Conservation (phyloP, 2,888 invertebrate genomes). For the Cremastinae sp. region DNA sequence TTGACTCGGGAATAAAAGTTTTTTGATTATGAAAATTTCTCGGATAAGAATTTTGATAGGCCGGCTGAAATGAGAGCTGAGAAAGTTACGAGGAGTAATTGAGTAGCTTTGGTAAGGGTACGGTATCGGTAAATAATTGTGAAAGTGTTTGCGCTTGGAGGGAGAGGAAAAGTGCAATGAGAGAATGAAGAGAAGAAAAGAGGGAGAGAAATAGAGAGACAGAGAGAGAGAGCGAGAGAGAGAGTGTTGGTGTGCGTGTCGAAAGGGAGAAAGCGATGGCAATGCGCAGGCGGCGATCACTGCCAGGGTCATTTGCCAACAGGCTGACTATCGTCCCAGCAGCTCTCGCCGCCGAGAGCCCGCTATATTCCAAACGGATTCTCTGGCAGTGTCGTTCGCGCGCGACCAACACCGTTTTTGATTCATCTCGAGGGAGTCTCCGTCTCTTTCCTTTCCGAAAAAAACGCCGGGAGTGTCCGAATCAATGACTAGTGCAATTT, state of each 20-base stretch:
- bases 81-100: too few relatives aligned
- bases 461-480: neutral
- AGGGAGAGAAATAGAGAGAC: neutral
- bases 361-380: slow-evolving; percentile 54
- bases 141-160: neutral
- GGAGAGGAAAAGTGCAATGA: neutral
- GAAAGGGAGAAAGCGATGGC: slow-evolving; percentile 68
- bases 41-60: too few relatives aligned
- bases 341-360: slow-evolving; percentile 20
- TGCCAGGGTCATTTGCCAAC: slow-evolving; percentile 76
- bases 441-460: neutral
- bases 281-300: slow-evolving; percentile 79
- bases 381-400: slow-evolving; percentile 58
- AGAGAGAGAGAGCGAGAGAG: slow-evolving; percentile 10
- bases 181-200: slow-evolving; percentile 29
- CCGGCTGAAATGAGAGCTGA: too few relatives aligned
- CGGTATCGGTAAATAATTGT: slow-evolving; percentile 2
- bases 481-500: neutral
- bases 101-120: too few relatives aligned
- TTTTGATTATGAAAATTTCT: too few relatives aligned
- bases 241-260: slow-evolving; percentile 47
- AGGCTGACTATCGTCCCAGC: slow-evolving; percentile 58
- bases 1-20: too few relatives aligned
- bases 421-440: slow-evolving; percentile 43
- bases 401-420: slow-evolving; percentile 57